Percentiles rank a stretch among this genome's conserved stretches.
These are phyloP conservation scores for Whitmania pigra DNA, from an alignment of 1,140 invertebrate species.

Conservation along the genomic window DNA sequence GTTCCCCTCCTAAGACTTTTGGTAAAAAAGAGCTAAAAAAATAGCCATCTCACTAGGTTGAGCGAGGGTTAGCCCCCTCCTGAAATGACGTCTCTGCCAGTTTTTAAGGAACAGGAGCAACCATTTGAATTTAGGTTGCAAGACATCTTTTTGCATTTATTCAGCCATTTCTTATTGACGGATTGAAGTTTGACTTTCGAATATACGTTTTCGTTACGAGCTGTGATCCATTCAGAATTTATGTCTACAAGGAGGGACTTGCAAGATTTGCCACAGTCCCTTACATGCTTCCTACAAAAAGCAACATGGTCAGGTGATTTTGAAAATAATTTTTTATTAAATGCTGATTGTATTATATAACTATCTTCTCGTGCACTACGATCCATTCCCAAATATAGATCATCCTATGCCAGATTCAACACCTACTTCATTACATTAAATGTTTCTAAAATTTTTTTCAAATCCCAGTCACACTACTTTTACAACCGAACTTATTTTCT, in stretches of 20 bases:
- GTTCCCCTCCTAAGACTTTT: too few species aligned
- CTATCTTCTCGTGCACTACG: too few species aligned
- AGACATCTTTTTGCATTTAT: constrained; percentile 27
- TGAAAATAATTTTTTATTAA: too few species aligned
- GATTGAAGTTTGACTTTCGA: constrained; percentile 47
- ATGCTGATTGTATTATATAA: too few species aligned
- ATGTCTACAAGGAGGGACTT: constrained; percentile 43
- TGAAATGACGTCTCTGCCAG: background rate
- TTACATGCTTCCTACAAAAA: constrained; percentile 63
- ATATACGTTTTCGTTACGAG: constrained; percentile 45
- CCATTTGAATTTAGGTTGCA: background rate
- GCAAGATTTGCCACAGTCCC: constrained; percentile 68
- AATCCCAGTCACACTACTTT: too few species aligned
- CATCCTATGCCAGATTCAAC: too few species aligned
- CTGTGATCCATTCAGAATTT: constrained; percentile 44
- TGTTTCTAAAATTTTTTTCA: too few species aligned
- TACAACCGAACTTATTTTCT: too few species aligned
- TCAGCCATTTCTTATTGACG: constrained; percentile 47
- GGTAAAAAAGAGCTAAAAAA: too few species aligned
- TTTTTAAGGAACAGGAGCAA: constrained; percentile 3
- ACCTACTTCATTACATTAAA: too few species aligned
- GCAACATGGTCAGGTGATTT: constrained; percentile 48
- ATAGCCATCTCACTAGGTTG: too few species aligned
- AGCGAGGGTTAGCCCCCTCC: background rate
- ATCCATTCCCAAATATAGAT: too few species aligned